Conservation (phyloP, 2,797 vertebrate species). For the Melanogrammus aeglefinus region DNA sequence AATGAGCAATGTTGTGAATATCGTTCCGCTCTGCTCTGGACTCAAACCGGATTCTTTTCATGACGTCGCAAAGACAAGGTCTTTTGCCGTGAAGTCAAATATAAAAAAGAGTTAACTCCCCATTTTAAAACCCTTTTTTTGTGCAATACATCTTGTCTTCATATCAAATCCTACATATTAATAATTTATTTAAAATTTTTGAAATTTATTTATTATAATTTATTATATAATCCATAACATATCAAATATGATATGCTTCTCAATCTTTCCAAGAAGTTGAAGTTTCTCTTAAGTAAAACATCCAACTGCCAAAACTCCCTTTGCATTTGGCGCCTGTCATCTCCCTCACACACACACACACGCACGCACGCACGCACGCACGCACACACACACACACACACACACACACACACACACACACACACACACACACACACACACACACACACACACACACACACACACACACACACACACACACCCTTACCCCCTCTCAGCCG, state of each 20-base stretch:
- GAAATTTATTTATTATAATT: no score
- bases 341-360: no score
- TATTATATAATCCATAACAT: neutral
- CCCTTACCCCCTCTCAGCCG: neutral
- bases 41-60: no score
- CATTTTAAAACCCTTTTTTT: neutral
- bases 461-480: neutral
- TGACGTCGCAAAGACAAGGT: neutral
- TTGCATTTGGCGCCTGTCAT: neutral
- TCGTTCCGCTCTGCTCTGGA: no score
- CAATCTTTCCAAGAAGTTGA: neutral
- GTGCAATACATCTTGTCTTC: neutral
- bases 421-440: conserved; percentile 19
- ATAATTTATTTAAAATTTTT: no score
- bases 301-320: neutral
- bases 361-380: conserved; percentile 17
- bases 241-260: neutral
- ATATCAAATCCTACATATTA: neutral
- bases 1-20: neutral
- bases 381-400: no score
- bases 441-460: neutral
- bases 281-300: neutral
- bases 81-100: neutral
- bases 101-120: neutral
- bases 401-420: no score